Evolutionary conservation across 1,140 invertebrate genomes (phyloP).

Genomic region (Papilio polytes): DNA sequence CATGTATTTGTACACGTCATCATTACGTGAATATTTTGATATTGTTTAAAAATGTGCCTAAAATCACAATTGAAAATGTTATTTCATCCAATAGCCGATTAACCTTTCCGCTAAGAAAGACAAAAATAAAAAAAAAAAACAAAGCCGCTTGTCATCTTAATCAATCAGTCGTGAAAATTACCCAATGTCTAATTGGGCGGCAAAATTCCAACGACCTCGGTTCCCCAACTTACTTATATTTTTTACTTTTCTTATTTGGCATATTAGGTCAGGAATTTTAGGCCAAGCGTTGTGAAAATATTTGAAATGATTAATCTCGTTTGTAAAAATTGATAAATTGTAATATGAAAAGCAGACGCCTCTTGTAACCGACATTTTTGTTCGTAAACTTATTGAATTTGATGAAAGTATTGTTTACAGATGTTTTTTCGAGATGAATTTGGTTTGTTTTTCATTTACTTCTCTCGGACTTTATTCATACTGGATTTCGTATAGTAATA

Average conservation of each 20-base stretch:
- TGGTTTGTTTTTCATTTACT: background rate
- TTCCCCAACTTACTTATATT: background rate
- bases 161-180: background rate
- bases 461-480: background rate
- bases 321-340: background rate
- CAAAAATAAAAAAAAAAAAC: background rate
- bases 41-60: background rate
- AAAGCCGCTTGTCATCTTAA: background rate
- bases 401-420: background rate
- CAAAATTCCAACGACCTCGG: background rate
- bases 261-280: background rate
- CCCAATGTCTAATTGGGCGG: background rate
- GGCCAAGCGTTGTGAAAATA: background rate
- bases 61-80: background rate
- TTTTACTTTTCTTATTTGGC: background rate
- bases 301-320: background rate
- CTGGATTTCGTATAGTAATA: too few relatives aligned
- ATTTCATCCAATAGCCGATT: background rate
- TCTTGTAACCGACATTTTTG: background rate
- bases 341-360: background rate
- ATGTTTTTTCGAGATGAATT: background rate
- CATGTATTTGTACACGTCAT: conserved; percentile 15
- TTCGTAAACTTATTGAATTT: background rate
- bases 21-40: background rate
- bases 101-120: background rate